Evolutionary conservation across 1,140 invertebrate species (phyloP), one percentile per base, ranked within the genome.

Genomic region (Dendroctonus valens): DNA sequence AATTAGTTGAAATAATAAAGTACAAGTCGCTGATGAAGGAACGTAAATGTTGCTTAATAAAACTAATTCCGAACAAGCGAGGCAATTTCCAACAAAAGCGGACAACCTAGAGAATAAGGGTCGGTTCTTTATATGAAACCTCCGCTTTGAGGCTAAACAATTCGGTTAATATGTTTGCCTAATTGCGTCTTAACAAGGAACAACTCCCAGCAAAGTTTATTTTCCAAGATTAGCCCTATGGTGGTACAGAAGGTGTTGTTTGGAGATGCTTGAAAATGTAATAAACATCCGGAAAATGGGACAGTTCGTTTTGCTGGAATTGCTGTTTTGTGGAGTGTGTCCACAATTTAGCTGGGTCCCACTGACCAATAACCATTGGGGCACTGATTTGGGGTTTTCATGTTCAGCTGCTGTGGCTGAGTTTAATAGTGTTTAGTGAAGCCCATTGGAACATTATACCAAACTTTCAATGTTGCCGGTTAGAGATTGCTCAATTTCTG

Each of bases 101-200:
- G 39, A 49, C 44, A 50, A 49, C 14, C 58, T 9, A 7, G 26
- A 39, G 38, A 50, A 59, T 38, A 37, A 40, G 58, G 58, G 58
- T 58, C 55, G 55, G 41, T 58, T 58, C 55, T 58, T 58, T 58
- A 58, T 58, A 58, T 58, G n/a, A 58, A 58, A 41, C 55, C 15
- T 44, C 55, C 14, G 55, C 37, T 41, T 58, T 58, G 40, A 44
- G 55, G 55, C 11, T 26, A 11, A 40, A 44, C 55, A 58, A 58
- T 58, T 44, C 55, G 55, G 40, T 44, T 58, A 58, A 58, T 58
- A 58, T 44, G 41, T 58, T 58, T 58, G 55, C 41, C 15, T 58
- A 58, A 58, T 58, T 58, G 55, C 40, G 55, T 44, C 55, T 58
- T 58, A 58, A 58, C 55, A 4, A 58, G 14, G 14, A 58, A 15